A percentile compares a stretch with the other conserved stretches of the same genome.
Evolutionary conservation across 2,888 invertebrate species (phyloP).

Genomic region (Drosophila neutralis): DNA sequence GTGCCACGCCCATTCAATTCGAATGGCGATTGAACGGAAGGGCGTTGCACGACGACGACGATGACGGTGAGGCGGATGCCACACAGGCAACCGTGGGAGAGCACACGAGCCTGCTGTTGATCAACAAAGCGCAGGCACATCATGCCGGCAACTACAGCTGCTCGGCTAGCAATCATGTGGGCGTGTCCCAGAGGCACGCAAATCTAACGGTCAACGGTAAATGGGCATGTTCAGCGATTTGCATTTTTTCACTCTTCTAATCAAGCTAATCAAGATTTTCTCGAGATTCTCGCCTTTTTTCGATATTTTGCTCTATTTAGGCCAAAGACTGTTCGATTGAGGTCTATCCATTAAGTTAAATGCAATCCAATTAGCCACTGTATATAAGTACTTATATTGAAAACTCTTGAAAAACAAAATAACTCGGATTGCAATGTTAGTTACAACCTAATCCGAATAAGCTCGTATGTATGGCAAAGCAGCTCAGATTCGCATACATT

Average conservation of each 20-base stretch:
- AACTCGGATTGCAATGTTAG: slow-evolving; percentile 32
- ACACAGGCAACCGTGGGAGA: slow-evolving; percentile 82
- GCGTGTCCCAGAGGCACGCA: slow-evolving; percentile 86
- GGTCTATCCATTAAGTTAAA: slow-evolving; percentile 40
- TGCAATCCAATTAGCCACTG: slow-evolving; percentile 25
- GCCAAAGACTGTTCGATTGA: slow-evolving; percentile 52
- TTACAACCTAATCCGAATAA: slow-evolving; percentile 36
- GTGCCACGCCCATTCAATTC: slow-evolving; percentile 89
- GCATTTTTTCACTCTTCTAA: slow-evolving; percentile 30
- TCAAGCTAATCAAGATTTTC: slow-evolving; percentile 42
- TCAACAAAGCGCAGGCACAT: slow-evolving; percentile 87
- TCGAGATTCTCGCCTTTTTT: slow-evolving; percentile 58
- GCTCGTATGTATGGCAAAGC: slow-evolving; percentile 27
- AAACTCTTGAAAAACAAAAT: not conserved
- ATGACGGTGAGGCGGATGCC: slow-evolving; percentile 57
- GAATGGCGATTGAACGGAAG: slow-evolving; percentile 85
- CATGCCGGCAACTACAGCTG: slow-evolving; percentile 88
- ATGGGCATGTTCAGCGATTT: slow-evolving; percentile 14
- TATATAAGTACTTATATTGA: slow-evolving; percentile 28
- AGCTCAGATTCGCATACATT: slow-evolving; percentile 49
- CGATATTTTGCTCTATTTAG: slow-evolving; percentile 34
- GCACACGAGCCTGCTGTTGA: slow-evolving; percentile 87
- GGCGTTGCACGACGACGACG: slow-evolving; percentile 59
- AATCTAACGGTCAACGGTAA: slow-evolving; percentile 87
- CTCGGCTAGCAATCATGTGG: slow-evolving; percentile 87